Evolutionary conservation across 2,888 invertebrate species (phyloP).

Genomic region (Pandemis corylana): DNA sequence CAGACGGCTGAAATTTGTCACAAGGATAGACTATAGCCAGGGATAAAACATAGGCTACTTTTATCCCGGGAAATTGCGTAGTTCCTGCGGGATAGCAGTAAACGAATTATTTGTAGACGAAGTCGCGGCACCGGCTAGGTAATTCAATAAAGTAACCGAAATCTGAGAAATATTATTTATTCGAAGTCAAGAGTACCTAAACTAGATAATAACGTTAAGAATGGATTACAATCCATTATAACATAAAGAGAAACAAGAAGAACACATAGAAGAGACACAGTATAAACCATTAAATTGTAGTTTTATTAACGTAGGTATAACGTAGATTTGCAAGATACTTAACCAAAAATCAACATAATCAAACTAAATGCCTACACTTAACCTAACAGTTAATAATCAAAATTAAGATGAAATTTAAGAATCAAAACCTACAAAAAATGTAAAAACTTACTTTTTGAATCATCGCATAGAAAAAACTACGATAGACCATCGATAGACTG

Average conservation of each 20-base stretch:
- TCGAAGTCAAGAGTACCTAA: neutral
- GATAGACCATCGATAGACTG: neutral
- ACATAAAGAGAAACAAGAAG: neutral
- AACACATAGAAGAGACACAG: neutral
- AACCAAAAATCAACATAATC: constrained; percentile 7
- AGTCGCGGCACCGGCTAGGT: no score
- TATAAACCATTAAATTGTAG: neutral
- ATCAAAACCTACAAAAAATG: neutral
- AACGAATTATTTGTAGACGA: no score
- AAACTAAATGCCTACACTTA: neutral
- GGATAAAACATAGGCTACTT: no score
- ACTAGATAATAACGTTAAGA: neutral
- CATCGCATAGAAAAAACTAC: neutral
- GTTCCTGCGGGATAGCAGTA: no score
- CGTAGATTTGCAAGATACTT: neutral
- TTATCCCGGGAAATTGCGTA: no score
- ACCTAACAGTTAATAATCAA: neutral
- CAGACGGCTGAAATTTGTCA: no score
- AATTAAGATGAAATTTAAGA: neutral
- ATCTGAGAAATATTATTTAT: neutral
- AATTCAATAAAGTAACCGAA: neutral
- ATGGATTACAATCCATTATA: neutral
- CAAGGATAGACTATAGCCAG: no score
- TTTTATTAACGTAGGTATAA: neutral
- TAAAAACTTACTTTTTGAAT: neutral